A percentile compares a stretch with the other conserved stretches of the same genome.
phyloP scores from a whole-genome alignment of 1,140 invertebrate genomes.

The Ganaspis sp. region DNA sequence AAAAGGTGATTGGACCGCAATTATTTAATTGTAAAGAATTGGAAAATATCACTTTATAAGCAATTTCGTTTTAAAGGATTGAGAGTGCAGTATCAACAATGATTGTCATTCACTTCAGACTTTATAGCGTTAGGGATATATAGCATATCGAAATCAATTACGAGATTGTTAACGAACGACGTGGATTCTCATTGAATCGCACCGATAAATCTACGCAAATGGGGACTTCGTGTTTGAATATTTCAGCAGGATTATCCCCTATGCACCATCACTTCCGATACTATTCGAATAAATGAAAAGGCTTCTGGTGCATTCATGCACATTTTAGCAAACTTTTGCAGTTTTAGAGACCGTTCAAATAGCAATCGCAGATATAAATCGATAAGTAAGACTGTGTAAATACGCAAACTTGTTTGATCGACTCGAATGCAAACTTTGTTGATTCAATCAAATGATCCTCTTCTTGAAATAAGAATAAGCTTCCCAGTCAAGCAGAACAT shows the following conservation, averaged over 20 bases:
- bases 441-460: too few relatives aligned
- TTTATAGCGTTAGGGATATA: background rate
- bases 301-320: background rate
- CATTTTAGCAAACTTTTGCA: background rate
- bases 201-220: slow-evolving; percentile 10
- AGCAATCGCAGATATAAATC: background rate
- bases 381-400: background rate
- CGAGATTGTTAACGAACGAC: background rate
- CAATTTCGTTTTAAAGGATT: background rate
- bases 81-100: slow-evolving; percentile 3
- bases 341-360: background rate
- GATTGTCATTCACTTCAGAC: slow-evolving; percentile 2
- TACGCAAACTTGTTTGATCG: background rate
- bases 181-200: slow-evolving; percentile 23
- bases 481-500: too few relatives aligned
- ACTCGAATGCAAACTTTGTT: background rate
- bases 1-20: too few relatives aligned
- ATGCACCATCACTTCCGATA: slow-evolving; percentile 11
- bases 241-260: slow-evolving; percentile 13
- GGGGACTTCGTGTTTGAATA: slow-evolving; percentile 22
- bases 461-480: too few relatives aligned
- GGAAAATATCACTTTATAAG: background rate
- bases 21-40: too few relatives aligned
- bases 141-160: slow-evolving; percentile 21
- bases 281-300: slow-evolving; percentile 15